Conservation (phyloP, 2,888 invertebrate species). For the Drosophila lacicola region DNA sequence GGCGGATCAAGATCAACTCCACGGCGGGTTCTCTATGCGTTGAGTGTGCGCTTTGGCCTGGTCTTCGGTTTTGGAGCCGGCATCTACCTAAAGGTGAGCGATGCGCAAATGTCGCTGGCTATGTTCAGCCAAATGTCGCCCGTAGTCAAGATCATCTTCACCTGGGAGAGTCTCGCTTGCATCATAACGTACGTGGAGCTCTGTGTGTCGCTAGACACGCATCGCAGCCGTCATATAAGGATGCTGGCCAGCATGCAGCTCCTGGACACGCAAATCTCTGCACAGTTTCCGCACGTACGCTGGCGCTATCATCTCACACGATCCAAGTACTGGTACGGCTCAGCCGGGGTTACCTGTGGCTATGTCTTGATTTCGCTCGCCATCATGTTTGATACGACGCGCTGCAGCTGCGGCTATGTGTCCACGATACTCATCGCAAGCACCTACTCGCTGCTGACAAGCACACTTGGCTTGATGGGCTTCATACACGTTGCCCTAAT, state of each 20-base stretch:
- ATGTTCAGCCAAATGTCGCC: constrained; percentile 69
- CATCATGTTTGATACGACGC: constrained; percentile 64
- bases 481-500: constrained; percentile 74
- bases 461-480: constrained; percentile 58
- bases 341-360: constrained; percentile 33
- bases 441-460: constrained; percentile 67
- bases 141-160: constrained; percentile 66
- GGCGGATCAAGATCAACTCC: constrained; percentile 48
- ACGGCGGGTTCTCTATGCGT: constrained; percentile 27
- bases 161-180: constrained; percentile 66
- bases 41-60: constrained; percentile 35
- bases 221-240: constrained; percentile 57
- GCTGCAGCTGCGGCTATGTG: constrained; percentile 70
- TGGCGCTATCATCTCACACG: constrained; percentile 78
- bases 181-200: constrained; percentile 55
- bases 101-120: constrained; percentile 58
- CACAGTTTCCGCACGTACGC: constrained; percentile 60
- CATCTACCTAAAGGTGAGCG: constrained; percentile 56
- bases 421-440: constrained; percentile 67
- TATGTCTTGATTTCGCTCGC: constrained; percentile 55
- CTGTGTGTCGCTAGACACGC: constrained; percentile 60
- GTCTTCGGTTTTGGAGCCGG: constrained; percentile 60
- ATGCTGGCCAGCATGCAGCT: constrained; percentile 61
- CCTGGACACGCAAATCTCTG: constrained; percentile 65
- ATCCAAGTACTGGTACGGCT: constrained; percentile 65